Evolutionary conservation across 2,113 vertebrate genomes (phyloP), one percentile per base, ranked within the genome.

Genomic region (Gasterosteus aculeatus): DNA sequence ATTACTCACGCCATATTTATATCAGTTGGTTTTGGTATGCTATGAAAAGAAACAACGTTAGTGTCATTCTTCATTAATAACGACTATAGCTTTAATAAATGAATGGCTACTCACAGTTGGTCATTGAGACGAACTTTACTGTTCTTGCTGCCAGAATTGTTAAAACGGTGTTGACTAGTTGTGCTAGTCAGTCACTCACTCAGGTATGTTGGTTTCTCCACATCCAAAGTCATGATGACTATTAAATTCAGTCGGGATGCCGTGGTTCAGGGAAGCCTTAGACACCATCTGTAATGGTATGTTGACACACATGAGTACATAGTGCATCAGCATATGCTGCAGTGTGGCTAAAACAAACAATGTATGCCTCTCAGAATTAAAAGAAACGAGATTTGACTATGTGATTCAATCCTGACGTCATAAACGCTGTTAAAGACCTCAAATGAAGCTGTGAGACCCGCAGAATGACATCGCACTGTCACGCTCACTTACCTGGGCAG

Each of bases 11-110:
- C 74, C 46, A 94, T 51, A 77, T 90, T 91, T 75, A 93, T 87
- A 75, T 90, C 89, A 42, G 91, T 92, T 82, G 95, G 91, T 85
- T 95, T 96, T 58, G 89, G 90, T 80, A 96, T 81, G 58, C 95
- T 96, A 15, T 67, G 88, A 87, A 78, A 86, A 86, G 54, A 78
- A 46, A 73, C 7, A 57, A 41, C 38, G 31, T 9, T 18, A 5
- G 47, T 31, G 9, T 53, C 18, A 42, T 69, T 10, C 33, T 56
- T 77, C 16, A 14, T 54, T 65, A 47, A 33, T 51, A 22, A 33
- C 26, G 4, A 31, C 2, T 19, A 8, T 8, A 33, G 42, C 44
- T 16, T 58, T 51, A 46, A 61, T 53, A n/a, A 69, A 64, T 56
- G 9, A 56, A 9, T n/a, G 31, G 11, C 2, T 69, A 94, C 93